phyloP scores from a whole-genome alignment of 1,140 invertebrate species.

The Acromyrmex echinatior region DNA sequence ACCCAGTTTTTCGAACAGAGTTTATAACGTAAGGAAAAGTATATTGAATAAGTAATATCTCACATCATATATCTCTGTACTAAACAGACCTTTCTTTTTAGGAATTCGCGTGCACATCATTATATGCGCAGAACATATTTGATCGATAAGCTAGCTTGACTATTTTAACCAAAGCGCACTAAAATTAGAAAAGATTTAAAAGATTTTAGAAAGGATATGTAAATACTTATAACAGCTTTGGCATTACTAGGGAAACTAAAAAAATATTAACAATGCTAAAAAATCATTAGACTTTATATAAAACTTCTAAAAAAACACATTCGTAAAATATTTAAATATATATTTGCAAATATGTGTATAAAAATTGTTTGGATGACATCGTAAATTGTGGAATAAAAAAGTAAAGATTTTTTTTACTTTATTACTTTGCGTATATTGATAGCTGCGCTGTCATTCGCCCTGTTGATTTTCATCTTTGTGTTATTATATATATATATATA shows the following conservation, averaged over 20 bases:
- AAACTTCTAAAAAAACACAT: neutral
- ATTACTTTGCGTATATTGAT: too few species aligned
- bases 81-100: neutral
- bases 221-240: neutral
- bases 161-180: conserved; percentile 8
- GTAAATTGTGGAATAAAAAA: too few species aligned
- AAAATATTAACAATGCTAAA: neutral
- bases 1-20: conserved; percentile 21
- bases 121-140: conserved; percentile 17
- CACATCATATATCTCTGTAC: neutral
- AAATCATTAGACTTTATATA: neutral
- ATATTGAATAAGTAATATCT: conserved; percentile 4
- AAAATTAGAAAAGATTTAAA: conserved; percentile 17
- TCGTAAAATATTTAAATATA: neutral
- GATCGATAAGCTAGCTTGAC: conserved; percentile 4
- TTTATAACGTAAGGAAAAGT: neutral
- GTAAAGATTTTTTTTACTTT: too few species aligned
- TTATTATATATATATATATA: too few species aligned
- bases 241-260: neutral
- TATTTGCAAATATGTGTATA: too few species aligned
- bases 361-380: too few species aligned
- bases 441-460: too few species aligned
- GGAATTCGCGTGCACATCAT: conserved; percentile 30
- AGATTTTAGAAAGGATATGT: too few species aligned
- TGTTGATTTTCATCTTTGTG: too few species aligned